A percentile compares a stretch with the other conserved stretches of the same genome.
These are phyloP conservation scores for Habrosyne pyritoides DNA, from an alignment of 2,888 invertebrate species.

Conservation along the genomic window DNA sequence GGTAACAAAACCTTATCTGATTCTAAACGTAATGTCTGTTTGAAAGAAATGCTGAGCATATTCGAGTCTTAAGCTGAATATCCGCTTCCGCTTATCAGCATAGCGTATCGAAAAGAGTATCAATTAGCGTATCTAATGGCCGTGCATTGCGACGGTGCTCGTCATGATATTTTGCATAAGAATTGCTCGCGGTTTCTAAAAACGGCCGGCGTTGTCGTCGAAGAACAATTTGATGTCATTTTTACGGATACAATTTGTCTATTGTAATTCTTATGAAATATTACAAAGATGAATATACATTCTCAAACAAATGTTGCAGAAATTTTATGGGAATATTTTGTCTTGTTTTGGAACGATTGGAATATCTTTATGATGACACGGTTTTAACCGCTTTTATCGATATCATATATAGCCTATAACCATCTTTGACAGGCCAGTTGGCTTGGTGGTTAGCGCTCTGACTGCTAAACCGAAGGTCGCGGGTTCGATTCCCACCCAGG, in stretches of 20 bases:
- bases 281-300: background rate
- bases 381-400: too few species aligned
- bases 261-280: conserved; percentile 2
- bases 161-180: conserved; percentile 23
- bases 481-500: too few species aligned
- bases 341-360: too few species aligned
- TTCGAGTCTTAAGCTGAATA: too few species aligned
- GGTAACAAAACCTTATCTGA: too few species aligned
- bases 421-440: too few species aligned
- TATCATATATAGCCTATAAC: too few species aligned
- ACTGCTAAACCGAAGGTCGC: too few species aligned
- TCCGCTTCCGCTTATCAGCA: background rate
- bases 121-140: background rate
- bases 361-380: too few species aligned
- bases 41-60: too few species aligned
- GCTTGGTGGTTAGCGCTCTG: too few species aligned
- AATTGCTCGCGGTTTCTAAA: conserved; percentile 24
- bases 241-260: conserved; percentile 5
- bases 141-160: background rate
- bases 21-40: too few species aligned
- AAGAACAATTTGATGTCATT: background rate
- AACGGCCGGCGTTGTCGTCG: conserved; percentile 26
- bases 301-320: background rate
- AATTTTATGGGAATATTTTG: background rate
- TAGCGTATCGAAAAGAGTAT: background rate